phyloP scores from a whole-genome alignment of 2,113 vertebrate genomes.

The Corythoichthys intestinalis region DNA sequence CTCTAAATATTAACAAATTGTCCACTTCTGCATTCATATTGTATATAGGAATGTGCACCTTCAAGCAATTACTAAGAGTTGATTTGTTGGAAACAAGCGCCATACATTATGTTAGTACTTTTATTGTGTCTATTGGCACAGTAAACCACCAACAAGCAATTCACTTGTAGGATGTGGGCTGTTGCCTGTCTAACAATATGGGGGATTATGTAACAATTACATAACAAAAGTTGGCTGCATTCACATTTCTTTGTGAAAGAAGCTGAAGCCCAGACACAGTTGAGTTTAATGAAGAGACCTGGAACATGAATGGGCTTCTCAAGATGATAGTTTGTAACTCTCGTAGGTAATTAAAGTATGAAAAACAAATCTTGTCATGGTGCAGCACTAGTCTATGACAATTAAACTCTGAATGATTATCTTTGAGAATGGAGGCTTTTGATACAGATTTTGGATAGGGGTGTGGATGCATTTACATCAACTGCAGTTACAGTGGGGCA shows the following conservation, averaged over 20 bases:
- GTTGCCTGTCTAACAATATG: constrained; percentile 7
- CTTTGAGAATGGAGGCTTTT: not conserved
- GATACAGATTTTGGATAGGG: not conserved
- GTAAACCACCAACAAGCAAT: constrained; percentile 1
- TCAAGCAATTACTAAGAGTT: not conserved
- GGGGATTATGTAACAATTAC: constrained; percentile 6
- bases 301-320: too few species aligned
- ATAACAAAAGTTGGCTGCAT: not conserved
- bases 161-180: constrained; percentile 6
- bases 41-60: not conserved
- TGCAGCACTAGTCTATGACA: not conserved
- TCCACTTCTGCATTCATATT: too few species aligned
- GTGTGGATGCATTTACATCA: not conserved
- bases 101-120: not conserved
- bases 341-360: not conserved
- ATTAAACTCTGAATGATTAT: not conserved
- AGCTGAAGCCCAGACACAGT: not conserved
- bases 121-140: not conserved
- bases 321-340: not conserved
- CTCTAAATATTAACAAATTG: too few species aligned
- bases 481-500: not conserved
- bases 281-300: not conserved
- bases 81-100: not conserved
- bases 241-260: constrained; percentile 2
- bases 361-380: not conserved